Evolutionary conservation across 2,888 invertebrate genomes (phyloP).

Genomic region (Caenorhabditis sp.): DNA sequence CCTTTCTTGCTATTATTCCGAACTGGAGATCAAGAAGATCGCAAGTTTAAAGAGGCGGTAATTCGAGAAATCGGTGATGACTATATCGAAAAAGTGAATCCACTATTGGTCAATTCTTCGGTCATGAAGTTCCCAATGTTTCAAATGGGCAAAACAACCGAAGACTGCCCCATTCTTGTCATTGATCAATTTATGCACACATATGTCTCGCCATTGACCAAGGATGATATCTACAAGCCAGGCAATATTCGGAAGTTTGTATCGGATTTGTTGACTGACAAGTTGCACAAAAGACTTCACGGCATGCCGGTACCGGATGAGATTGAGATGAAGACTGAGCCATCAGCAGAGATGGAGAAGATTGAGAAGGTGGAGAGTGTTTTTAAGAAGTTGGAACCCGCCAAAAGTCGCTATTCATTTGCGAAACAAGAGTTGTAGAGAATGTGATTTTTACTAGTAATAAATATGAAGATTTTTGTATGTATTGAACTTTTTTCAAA

Average conservation of each 20-base stretch:
- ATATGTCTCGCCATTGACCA: conserved; percentile 13
- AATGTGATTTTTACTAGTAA: background rate
- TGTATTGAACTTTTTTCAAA: too few relatives aligned
- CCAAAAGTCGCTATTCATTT: conserved; percentile 29
- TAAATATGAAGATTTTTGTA: too few relatives aligned
- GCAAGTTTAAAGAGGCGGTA: conserved; percentile 18
- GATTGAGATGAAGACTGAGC: background rate
- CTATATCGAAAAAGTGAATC: background rate
- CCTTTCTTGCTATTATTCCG: conserved; percentile 26
- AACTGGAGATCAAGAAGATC: conserved; percentile 9
- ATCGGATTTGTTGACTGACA: conserved; percentile 16
- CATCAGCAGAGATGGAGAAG: background rate
- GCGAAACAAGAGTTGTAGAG: conserved; percentile 23
- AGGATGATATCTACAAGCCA: conserved; percentile 20
- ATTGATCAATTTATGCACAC: conserved; percentile 32
- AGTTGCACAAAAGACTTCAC: conserved; percentile 17
- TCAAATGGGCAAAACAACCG: background rate
- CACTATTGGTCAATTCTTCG: conserved; percentile 12
- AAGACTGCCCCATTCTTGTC: conserved; percentile 21
- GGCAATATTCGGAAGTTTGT: conserved; percentile 33
- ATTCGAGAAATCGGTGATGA: conserved; percentile 16
- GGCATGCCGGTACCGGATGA: conserved; percentile 5
- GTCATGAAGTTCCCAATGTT: conserved; percentile 10
- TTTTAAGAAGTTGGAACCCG: conserved; percentile 34
- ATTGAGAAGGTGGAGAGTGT: conserved; percentile 22